Percentiles rank a stretch among this genome's conserved stretches.
Evolutionary conservation across 1,140 invertebrate genomes (phyloP).

Genomic region (Hycleus phaleratus): DNA sequence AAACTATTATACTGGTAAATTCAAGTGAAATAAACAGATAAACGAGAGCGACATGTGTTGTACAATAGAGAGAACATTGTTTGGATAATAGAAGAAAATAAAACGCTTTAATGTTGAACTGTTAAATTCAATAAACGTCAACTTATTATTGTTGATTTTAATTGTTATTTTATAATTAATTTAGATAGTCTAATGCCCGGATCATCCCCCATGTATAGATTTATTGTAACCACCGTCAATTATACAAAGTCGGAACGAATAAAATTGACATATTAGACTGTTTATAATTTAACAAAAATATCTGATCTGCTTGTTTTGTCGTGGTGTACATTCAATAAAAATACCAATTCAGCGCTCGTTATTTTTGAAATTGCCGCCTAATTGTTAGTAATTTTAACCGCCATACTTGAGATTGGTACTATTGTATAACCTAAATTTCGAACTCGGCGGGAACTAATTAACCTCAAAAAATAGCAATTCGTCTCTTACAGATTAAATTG

Average conservation of each 20-base stretch:
- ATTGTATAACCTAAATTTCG: too few relatives aligned
- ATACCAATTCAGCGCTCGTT: not conserved
- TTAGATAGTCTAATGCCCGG: conserved; percentile 7
- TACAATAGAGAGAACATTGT: too few relatives aligned
- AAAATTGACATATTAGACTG: conserved; percentile 12
- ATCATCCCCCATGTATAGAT: conserved; percentile 7
- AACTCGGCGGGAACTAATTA: not conserved
- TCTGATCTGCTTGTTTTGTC: conserved; percentile 23
- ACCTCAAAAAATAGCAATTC: not conserved
- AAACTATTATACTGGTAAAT: too few relatives aligned
- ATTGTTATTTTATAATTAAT: conserved; percentile 15
- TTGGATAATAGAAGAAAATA: not conserved
- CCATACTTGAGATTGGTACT: too few relatives aligned
- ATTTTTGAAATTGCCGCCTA: too few relatives aligned
- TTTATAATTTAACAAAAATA: conserved; percentile 20
- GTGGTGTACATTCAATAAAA: conserved; percentile 15
- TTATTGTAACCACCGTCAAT: conserved; percentile 20
- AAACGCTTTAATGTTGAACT: conserved; percentile 21
- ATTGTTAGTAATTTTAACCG: too few relatives aligned
- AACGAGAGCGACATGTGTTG: too few relatives aligned
- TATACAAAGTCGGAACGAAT: not conserved
- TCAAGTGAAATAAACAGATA: too few relatives aligned
- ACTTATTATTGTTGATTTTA: conserved; percentile 22
- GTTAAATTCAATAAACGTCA: conserved; percentile 4
- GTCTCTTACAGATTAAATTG: not conserved